Evolutionary conservation across 2,113 vertebrate genomes (phyloP).

Genomic region (Esox niger): DNA sequence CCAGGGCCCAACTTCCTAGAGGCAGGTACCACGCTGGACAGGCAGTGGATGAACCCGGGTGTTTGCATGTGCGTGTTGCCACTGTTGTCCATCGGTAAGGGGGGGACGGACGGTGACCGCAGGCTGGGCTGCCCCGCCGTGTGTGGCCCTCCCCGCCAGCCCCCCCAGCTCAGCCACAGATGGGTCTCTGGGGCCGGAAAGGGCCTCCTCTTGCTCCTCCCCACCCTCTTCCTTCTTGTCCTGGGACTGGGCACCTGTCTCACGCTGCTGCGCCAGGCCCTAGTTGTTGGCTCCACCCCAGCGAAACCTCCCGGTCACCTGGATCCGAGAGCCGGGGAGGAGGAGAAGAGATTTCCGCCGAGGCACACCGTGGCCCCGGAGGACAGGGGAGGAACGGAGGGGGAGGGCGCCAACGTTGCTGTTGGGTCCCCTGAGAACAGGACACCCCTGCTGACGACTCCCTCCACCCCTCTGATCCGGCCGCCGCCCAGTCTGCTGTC

Average conservation of each 20-base stretch:
- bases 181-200: constrained; percentile 18
- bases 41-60: constrained; percentile 29
- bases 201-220: constrained; percentile 28
- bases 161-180: constrained; percentile 9
- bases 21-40: constrained; percentile 11
- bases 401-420: constrained; percentile 4
- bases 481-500: constrained; percentile 39
- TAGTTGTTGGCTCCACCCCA: constrained; percentile 16
- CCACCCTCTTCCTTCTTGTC: constrained; percentile 37
- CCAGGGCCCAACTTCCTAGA: not conserved
- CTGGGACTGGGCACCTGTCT: constrained; percentile 42
- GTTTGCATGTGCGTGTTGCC: constrained; percentile 31
- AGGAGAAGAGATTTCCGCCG: constrained; percentile 30
- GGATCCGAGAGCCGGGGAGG: constrained; percentile 37
- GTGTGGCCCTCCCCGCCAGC: not conserved
- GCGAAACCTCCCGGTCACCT: constrained; percentile 31
- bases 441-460: constrained; percentile 11
- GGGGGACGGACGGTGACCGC: constrained; percentile 33
- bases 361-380: not conserved
- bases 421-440: constrained; percentile 7
- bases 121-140: constrained; percentile 2
- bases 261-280: constrained; percentile 40
- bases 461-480: not conserved
- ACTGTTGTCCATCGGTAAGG: constrained; percentile 35
- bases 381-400: constrained; percentile 17